Conservation (phyloP, 2,113 vertebrate genomes). For the Cisticola juncidis region DNA sequence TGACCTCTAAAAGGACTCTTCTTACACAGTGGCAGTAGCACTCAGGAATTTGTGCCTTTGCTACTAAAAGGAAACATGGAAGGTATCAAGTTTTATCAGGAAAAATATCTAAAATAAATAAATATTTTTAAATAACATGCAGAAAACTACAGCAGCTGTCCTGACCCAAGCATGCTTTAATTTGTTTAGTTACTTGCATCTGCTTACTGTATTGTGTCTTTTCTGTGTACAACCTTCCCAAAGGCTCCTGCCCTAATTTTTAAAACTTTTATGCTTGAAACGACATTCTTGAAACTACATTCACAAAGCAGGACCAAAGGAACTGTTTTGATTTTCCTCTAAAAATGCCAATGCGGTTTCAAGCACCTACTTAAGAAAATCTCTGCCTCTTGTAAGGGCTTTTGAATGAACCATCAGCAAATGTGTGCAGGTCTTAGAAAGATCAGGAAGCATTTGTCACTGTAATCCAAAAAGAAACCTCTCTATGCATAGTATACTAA, state of each 20-base stretch:
- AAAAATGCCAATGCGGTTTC: not conserved
- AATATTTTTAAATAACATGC: accelerated
- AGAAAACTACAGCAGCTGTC: not conserved
- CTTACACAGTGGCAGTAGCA: not conserved
- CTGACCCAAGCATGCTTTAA: not conserved
- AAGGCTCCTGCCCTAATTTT: not conserved
- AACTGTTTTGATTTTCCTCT: slow-evolving; percentile 1
- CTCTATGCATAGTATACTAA: not conserved
- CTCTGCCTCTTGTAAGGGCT: not conserved
- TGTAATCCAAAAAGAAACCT: slow-evolving; percentile 22
- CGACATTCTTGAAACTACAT: not conserved
- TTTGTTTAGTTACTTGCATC: not conserved
- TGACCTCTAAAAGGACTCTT: not conserved
- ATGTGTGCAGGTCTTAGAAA: not conserved
- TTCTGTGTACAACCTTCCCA: not conserved
- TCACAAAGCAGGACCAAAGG: not conserved
- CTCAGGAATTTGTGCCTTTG: not conserved
- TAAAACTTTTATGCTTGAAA: not conserved
- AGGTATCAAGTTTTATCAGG: not conserved
- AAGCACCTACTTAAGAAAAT: slow-evolving; percentile 36
- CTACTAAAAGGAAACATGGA: not conserved
- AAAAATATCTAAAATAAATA: not conserved
- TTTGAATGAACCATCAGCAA: slow-evolving; percentile 21
- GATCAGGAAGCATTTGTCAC: slow-evolving; percentile 15
- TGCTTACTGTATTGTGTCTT: not conserved